Base-by-base conservation (phyloP, 2,888 invertebrate genomes). In the Napeogenes inachia region DNA sequence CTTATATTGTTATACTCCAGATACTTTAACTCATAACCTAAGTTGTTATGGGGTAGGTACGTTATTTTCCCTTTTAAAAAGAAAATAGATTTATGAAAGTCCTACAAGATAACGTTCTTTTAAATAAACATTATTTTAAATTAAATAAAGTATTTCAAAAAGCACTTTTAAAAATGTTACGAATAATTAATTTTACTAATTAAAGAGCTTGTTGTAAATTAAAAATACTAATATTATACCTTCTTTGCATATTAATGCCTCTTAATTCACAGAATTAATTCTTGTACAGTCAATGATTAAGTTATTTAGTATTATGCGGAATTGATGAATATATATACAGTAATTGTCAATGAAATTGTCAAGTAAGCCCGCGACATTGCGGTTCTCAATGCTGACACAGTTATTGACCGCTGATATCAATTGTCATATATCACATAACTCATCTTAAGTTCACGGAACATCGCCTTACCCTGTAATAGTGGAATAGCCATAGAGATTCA, bases 401-500 rank as follows among this genome's bases (percentile, higher is more conserved):
- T 83, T 86, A 87, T 87, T 84, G 86, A 85, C 82, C 79, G 82
- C 81, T 83, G 83, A 85, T 87, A 86, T 87, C 85, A 88, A 85
- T 86, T 81, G 84, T 80, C 79, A 76, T 78, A 78, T 84, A 79
- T 84, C 82, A 78, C 74, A 42, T 42, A 42, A 42, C 3, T 35
- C 35, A 5, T 5, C 35, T 42, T 71, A 82, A 82, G 77, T 81
- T 80, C 77, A 82, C 82, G 77, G 80, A 83, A 80, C 73, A 76
- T 71, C 77, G 80, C 82, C 75, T 79, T 82, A 72, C 68, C 70
- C 71, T 71, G 70, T 70, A 73, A 80, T 80, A 73, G 70, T 75
- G 77, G 82, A 81, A 84, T 80, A 75, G 79, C 74, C 80, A 75
- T 79, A 81, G 83, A 87, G 78, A 86, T 89, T 86, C 85, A 86